Evolutionary conservation across 35 echinoderm and acorn worm species (phyloP).

Genomic region (Nesometra sesokonis): DNA sequence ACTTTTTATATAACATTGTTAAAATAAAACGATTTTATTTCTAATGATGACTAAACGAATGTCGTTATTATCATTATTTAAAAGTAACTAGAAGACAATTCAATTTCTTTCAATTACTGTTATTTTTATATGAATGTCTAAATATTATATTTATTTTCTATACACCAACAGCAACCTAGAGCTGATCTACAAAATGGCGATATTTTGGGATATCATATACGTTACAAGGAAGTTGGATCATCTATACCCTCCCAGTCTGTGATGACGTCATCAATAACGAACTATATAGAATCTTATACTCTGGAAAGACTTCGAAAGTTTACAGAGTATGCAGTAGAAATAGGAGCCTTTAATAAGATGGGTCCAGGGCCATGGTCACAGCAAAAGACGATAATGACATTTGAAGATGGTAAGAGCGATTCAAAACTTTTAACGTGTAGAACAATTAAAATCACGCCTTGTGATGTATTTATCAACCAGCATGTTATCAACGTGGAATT

Average conservation of each 20-base stretch:
- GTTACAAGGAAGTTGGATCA: conserved; percentile 42
- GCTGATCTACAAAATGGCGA: conserved; percentile 80
- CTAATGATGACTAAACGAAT: too few relatives aligned
- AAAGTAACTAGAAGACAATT: not conserved
- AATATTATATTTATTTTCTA: not conserved
- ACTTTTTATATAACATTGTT: too few relatives aligned
- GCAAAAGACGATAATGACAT: conserved; percentile 30
- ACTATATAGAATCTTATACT: conserved; percentile 66
- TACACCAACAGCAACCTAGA: conserved; percentile 59
- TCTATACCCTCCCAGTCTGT: conserved; percentile 57
- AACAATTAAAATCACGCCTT: too few relatives aligned
- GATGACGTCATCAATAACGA: conserved; percentile 39
- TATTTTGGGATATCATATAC: conserved; percentile 68
- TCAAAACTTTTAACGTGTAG: not conserved
- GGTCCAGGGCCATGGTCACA: conserved; percentile 75
- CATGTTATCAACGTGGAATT: too few relatives aligned
- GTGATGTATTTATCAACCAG: too few relatives aligned
- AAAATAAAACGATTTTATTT: too few relatives aligned
- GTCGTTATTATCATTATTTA: too few relatives aligned
- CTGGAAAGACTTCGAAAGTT: conserved; percentile 77
- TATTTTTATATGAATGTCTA: not conserved
- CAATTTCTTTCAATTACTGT: not conserved
- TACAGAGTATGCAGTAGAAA: conserved; percentile 68
- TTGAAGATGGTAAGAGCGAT: conserved; percentile 68
- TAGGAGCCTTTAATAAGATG: conserved; percentile 56